Conservation (phyloP, 2,113 vertebrate genomes). For the Acrocephalus arundinaceus region DNA sequence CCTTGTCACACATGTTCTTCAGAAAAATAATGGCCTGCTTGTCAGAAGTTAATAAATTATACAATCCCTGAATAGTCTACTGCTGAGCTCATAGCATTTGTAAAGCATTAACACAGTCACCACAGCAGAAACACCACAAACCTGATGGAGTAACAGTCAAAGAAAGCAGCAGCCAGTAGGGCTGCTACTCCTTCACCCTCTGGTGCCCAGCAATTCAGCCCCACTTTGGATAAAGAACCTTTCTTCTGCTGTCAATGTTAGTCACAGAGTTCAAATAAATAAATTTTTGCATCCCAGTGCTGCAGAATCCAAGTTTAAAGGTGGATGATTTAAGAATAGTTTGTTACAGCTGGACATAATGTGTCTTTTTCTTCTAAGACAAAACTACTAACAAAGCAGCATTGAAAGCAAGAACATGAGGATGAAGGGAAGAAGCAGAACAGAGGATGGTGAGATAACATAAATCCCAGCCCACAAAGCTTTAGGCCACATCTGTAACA, state of each 20-base stretch:
- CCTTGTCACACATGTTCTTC: neutral
- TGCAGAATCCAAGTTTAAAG: neutral
- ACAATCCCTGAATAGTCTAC: neutral
- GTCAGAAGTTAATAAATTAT: neutral
- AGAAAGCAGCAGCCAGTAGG: neutral
- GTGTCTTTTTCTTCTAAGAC: neutral
- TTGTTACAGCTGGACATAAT: neutral
- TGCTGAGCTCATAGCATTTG: conserved; percentile 20
- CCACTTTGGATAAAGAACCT: neutral
- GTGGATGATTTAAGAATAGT: neutral
- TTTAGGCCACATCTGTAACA: neutral
- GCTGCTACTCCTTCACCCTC: neutral
- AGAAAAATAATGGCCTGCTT: neutral
- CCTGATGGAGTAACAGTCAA: neutral
- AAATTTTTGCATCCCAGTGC: neutral
- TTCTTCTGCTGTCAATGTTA: neutral
- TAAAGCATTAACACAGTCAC: conserved; percentile 1
- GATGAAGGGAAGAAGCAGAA: neutral
- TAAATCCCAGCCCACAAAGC: neutral
- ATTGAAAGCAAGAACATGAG: neutral
- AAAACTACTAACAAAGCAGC: neutral
- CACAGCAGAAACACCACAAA: neutral
- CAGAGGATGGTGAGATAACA: neutral
- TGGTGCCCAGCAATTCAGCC: neutral
- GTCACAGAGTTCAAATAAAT: neutral